Conservation (phyloP, 30 jellyfish, hydroid and myxozoan species). For the Pseudorhiza aurosa region DNA sequence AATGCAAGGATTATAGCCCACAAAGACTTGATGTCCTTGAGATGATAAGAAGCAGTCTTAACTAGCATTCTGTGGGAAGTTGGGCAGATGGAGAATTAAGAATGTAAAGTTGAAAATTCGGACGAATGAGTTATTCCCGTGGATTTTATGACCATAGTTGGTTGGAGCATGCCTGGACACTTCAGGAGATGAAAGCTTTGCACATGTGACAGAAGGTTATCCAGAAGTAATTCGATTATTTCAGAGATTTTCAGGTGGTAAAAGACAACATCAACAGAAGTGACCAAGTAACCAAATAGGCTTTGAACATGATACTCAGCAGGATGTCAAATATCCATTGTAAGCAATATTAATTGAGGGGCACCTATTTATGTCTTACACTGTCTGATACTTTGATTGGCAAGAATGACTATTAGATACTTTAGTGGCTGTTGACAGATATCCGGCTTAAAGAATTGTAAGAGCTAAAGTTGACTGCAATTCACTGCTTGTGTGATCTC, state of each 20-base stretch:
- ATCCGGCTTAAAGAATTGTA: slow-evolving; percentile 26
- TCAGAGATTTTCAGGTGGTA: slow-evolving; percentile 22
- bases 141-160: too few relatives aligned
- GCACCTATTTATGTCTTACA: slow-evolving; percentile 29
- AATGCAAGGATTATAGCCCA: too few relatives aligned
- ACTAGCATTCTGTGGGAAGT: too few relatives aligned
- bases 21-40: too few relatives aligned
- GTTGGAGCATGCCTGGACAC: slow-evolving; percentile 1
- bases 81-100: too few relatives aligned
- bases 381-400: slow-evolving; percentile 38
- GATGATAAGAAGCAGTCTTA: too few relatives aligned
- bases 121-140: too few relatives aligned
- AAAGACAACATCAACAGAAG: slow-evolving; percentile 28
- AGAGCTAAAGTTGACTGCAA: not conserved
- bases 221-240: slow-evolving; percentile 7
- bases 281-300: slow-evolving; percentile 37
- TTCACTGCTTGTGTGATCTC: slow-evolving; percentile 42
- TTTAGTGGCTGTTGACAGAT: slow-evolving; percentile 40
- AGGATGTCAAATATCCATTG: slow-evolving; percentile 28
- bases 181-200: not conserved
- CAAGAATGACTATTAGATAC: not conserved
- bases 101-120: too few relatives aligned
- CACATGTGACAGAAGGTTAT: slow-evolving; percentile 17
- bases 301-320: slow-evolving; percentile 31
- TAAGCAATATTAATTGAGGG: slow-evolving; percentile 7